Evolutionary conservation across 2,888 invertebrate genomes (phyloP).

Genomic region (Platycheirus albimanus): DNA sequence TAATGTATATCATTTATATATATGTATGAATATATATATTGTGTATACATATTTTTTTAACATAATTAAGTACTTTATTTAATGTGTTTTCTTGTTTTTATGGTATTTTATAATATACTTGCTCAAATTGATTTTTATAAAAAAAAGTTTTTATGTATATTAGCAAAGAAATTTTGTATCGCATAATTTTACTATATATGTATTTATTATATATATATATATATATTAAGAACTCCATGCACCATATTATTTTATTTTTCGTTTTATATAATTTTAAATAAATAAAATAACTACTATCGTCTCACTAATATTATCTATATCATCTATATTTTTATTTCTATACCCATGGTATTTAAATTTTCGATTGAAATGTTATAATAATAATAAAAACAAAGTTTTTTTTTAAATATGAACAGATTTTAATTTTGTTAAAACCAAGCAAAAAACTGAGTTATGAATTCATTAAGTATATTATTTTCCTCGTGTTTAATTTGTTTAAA

Average conservation of each 20-base stretch:
- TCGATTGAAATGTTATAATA: constrained; percentile 49
- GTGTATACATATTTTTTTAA: constrained; percentile 72
- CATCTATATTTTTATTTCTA: constrained; percentile 20
- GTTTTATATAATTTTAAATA: constrained; percentile 48
- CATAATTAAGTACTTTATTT: constrained; percentile 71
- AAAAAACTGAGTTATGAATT: constrained; percentile 43
- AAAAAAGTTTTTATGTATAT: constrained; percentile 60
- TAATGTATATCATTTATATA: constrained; percentile 70
- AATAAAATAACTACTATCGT: constrained; percentile 36
- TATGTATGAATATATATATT: too few species aligned
- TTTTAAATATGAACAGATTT: neutral
- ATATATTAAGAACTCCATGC: constrained; percentile 30
- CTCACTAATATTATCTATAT: constrained; percentile 23
- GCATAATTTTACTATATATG: constrained; percentile 24
- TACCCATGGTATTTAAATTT: constrained; percentile 28
- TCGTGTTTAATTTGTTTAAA: constrained; percentile 40
- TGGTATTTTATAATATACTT: constrained; percentile 58
- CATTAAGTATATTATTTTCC: too few species aligned
- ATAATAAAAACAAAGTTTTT: constrained; percentile 14
- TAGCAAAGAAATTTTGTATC: constrained; percentile 59
- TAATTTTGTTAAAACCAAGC: constrained; percentile 38
- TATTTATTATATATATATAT: constrained; percentile 22
- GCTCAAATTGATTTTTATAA: constrained; percentile 64
- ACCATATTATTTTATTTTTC: constrained; percentile 3
- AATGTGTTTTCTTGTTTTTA: constrained; percentile 62